phyloP scores from a whole-genome alignment of 2,797 vertebrate species.

The Pangasius larnaudii region DNA sequence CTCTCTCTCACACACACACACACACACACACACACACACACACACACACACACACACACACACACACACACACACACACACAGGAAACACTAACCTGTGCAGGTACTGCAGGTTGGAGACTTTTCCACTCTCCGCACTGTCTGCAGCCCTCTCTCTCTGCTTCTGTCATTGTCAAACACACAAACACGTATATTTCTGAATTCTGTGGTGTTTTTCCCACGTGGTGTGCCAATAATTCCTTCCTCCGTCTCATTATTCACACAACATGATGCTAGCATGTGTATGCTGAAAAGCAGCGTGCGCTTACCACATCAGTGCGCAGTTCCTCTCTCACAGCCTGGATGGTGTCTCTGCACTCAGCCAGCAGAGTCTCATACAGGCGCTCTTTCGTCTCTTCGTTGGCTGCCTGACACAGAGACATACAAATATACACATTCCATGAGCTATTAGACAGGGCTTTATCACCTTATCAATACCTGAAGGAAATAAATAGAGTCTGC shows the following conservation, averaged over 20 bases:
- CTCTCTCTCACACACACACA: neutral
- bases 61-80: neutral
- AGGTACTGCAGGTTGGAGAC: slow-evolving; percentile 95
- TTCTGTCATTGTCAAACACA: slow-evolving; percentile 77
- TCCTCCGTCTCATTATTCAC: no score
- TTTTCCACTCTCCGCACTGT: slow-evolving; percentile 83
- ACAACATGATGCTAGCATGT: neutral
- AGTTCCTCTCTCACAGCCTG: slow-evolving; percentile 94
- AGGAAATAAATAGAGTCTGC: neutral
- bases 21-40: neutral
- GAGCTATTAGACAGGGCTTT: neutral
- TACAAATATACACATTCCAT: neutral
- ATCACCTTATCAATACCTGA: neutral
- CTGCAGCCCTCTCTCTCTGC: slow-evolving; percentile 86
- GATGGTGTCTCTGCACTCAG: slow-evolving; percentile 96
- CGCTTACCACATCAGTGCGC: slow-evolving; percentile 87
- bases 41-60: neutral
- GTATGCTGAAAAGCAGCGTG: neutral
- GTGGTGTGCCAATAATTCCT: neutral
- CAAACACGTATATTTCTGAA: neutral
- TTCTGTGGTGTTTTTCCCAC: neutral
- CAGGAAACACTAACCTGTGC: slow-evolving; percentile 84
- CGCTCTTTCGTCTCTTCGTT: slow-evolving; percentile 96
- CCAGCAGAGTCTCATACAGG: slow-evolving; percentile 93
- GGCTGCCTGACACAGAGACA: slow-evolving; percentile 76